A percentile compares a stretch with the other conserved stretches of the same genome.
Conservation (phyloP, 2,888 invertebrate species). For the Sycophila texana region DNA sequence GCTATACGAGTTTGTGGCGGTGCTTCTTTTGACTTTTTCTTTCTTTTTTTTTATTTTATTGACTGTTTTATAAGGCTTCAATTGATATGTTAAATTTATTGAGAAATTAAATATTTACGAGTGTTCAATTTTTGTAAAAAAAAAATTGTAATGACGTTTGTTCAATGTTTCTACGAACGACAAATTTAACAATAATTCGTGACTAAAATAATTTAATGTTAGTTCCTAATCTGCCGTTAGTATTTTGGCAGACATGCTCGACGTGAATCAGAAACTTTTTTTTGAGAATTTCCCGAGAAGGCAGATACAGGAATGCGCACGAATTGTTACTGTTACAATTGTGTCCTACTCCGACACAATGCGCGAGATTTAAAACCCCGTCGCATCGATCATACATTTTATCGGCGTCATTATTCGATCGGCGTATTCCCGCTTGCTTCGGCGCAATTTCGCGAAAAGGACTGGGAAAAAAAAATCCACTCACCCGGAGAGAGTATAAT, state of each 20-base stretch:
- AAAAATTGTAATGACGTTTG: too few relatives aligned
- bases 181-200: too few relatives aligned
- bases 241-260: too few relatives aligned
- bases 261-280: constrained; percentile 29
- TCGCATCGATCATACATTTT: constrained; percentile 44
- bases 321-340: constrained; percentile 42
- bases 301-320: constrained; percentile 1
- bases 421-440: background rate
- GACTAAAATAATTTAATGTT: too few relatives aligned
- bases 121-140: background rate
- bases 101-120: constrained; percentile 17
- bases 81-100: constrained; percentile 18
- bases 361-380: constrained; percentile 14
- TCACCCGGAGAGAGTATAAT: background rate
- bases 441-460: background rate
- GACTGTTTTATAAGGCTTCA: too few relatives aligned
- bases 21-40: background rate
- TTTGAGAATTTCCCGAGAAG: background rate
- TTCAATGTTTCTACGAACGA: too few relatives aligned
- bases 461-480: background rate
- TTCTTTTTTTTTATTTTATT: background rate
- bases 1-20: background rate
- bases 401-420: constrained; percentile 45
- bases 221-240: too few relatives aligned
- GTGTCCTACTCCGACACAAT: constrained; percentile 14